Evolutionary conservation across 2,113 vertebrate species (phyloP), one percentile per base, ranked within the genome.

Genomic region (Pangasianodon gigas): DNA sequence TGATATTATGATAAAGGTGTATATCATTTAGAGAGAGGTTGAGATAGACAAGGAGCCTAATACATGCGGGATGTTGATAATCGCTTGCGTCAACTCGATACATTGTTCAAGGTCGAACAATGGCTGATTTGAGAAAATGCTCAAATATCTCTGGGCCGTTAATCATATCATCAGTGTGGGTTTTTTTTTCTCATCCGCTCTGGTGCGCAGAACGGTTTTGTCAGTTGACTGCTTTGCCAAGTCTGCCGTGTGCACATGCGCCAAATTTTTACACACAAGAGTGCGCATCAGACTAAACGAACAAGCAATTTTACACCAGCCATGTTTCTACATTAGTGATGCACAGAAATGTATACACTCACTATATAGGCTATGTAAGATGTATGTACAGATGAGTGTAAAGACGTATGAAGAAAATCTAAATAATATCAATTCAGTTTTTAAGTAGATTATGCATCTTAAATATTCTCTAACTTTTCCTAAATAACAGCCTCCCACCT

Each of bases 161-260:
- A 87, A 54, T 87, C 10, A 41, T 74, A 54, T 54, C 10, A 56
- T 56, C 18, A 56, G 44, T 16, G 58, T 54, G 37, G 3, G 14
- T 29, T 48, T 19, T 85, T 29, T n/a, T 48, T 85, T 71, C 62
- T 54, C 69, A 54, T 51, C 13, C 41, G 13, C 67, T 44, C 9
- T 10, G 62, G 26, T 51, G 62, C 60, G 60, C n/a, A 58, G 56
- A 87, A 54, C 16, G 26, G 54, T 87, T 87, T 79, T 87, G 46
- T 67, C 51, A 62, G 44, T 46, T 19, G n/a, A 0, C 44, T 79
- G 32, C 24, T 67, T 29, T 79, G 24, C 13, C 89, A 62, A 87
- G 48, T 46, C 74, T 54, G 37, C 51, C 41, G 18, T 85, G 56
- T 83, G 11, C 16, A 7, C 13, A 5, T 8, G 10, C 29, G 48